A percentile compares a stretch with the other conserved stretches of the same genome.
These are phyloP conservation scores for Stenichneumon culpator DNA, from an alignment of 2,888 invertebrate species.

Conservation along the genomic window DNA sequence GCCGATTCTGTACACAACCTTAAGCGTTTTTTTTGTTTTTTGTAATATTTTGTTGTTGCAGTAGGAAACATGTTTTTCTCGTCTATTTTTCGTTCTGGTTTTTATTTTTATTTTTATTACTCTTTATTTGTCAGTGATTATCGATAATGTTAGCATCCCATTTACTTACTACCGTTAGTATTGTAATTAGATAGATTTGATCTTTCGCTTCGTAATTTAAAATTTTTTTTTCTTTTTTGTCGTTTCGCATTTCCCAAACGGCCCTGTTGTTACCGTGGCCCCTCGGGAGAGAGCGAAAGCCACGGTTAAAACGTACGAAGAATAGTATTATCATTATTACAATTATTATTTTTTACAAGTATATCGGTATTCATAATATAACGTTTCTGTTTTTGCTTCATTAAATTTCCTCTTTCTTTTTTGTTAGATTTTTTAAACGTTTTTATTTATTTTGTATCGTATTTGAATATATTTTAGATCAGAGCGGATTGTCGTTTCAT, in stretches of 20 bases:
- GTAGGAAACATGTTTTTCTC: conserved; percentile 79
- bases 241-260: conserved; percentile 33
- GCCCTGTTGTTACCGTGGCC: conserved; percentile 23
- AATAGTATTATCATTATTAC: conserved; percentile 56
- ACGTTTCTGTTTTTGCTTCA: conserved; percentile 28
- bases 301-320: conserved; percentile 46
- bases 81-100: conserved; percentile 58
- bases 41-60: conserved; percentile 53
- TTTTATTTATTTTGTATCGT: conserved; percentile 19
- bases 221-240: background rate
- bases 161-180: conserved; percentile 45
- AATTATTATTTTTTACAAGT: conserved; percentile 40
- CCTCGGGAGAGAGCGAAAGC: background rate
- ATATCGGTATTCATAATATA: conserved; percentile 42
- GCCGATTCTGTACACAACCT: conserved; percentile 60
- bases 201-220: conserved; percentile 25
- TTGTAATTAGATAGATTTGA: conserved; percentile 48
- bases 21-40: conserved; percentile 48
- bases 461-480: conserved; percentile 64
- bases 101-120: conserved; percentile 31
- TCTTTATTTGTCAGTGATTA: conserved; percentile 65
- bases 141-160: conserved; percentile 47
- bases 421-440: conserved; percentile 26
- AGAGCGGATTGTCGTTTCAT: conserved; percentile 78
- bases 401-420: conserved; percentile 34